Percentiles rank a stretch among this genome's conserved stretches.
phyloP scores from a whole-genome alignment of 2,797 vertebrate species.

The Oophaga sylvatica region DNA sequence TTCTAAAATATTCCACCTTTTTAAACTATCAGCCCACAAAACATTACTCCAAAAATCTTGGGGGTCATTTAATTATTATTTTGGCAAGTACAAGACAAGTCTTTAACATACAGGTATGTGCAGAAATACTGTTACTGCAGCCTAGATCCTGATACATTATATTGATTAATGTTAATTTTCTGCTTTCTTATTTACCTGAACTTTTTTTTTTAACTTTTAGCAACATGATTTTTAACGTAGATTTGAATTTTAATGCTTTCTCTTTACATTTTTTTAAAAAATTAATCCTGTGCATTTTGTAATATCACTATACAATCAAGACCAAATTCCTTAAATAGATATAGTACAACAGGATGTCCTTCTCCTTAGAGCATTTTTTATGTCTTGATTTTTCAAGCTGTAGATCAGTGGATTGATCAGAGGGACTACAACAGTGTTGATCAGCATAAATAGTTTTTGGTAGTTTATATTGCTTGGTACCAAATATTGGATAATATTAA shows the following conservation, averaged over 20 bases:
- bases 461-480: neutral
- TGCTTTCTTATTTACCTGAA: neutral
- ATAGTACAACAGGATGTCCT: neutral
- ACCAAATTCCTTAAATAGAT: neutral
- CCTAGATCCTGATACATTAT: too few species aligned
- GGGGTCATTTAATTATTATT: too few species aligned
- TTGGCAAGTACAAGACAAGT: too few species aligned
- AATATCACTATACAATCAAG: neutral
- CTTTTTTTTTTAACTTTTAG: neutral
- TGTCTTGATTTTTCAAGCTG: constrained; percentile 28
- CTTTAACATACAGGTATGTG: too few species aligned
- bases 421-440: constrained; percentile 19
- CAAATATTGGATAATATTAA: constrained; percentile 15
- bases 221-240: too few species aligned
- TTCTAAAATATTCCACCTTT: too few species aligned
- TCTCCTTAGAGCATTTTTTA: constrained; percentile 10
- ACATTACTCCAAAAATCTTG: too few species aligned
- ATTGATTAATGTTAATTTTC: too few species aligned
- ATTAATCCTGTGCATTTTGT: neutral
- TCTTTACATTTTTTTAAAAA: too few species aligned
- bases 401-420: constrained; percentile 24
- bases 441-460: neutral
- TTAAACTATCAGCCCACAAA: too few species aligned
- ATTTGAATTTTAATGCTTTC: too few species aligned
- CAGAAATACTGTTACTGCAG: neutral